Evolutionary conservation across 2,888 invertebrate genomes (phyloP).

Genomic region (Eupithecia insigniata): DNA sequence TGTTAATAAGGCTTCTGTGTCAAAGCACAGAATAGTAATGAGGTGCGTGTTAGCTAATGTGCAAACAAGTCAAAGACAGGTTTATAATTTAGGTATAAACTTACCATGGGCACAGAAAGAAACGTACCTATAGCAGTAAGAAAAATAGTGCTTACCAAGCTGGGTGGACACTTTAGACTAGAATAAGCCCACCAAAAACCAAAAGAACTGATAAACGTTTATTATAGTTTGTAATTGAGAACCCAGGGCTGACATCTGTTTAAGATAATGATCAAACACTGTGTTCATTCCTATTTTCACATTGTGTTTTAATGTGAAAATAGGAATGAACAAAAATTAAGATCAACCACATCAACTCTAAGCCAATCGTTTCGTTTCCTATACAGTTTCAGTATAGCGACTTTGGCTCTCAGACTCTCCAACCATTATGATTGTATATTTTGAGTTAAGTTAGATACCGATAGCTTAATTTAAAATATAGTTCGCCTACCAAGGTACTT

Average conservation of each 20-base stretch:
- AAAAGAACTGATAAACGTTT: neutral
- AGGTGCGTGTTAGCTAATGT: constrained; percentile 37
- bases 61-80: constrained; percentile 32
- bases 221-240: too few relatives aligned
- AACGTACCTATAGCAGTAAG: constrained; percentile 13
- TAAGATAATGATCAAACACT: neutral
- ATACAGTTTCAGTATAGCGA: neutral
- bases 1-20: constrained; percentile 38
- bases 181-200: neutral
- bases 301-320: neutral
- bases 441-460: neutral
- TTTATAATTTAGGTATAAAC: constrained; percentile 29
- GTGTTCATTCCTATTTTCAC: too few relatives aligned
- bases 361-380: neutral
- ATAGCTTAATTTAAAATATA: neutral
- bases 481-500: neutral
- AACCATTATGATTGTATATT: too few relatives aligned
- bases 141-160: neutral
- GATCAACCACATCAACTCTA: neutral
- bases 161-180: neutral
- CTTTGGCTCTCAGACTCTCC: neutral
- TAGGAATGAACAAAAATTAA: neutral
- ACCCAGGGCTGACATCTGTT: neutral
- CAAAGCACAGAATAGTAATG: constrained; percentile 37
- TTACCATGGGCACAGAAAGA: constrained; percentile 22